Evolutionary conservation across 2,888 invertebrate species (phyloP).

Genomic region (Xylota sylvarum): DNA sequence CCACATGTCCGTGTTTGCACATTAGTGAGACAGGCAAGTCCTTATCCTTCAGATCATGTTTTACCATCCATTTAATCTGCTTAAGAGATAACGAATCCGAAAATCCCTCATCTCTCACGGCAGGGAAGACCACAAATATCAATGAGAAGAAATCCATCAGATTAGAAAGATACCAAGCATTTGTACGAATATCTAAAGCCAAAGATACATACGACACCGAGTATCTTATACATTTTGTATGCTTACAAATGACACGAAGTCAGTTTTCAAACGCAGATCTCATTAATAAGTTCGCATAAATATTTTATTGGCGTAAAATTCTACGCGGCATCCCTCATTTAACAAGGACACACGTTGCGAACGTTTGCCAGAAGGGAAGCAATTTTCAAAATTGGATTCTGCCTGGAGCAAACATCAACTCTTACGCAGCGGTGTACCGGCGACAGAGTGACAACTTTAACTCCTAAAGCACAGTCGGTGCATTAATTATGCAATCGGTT

Average conservation of each 20-base stretch:
- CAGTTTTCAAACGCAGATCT: slow-evolving; percentile 51
- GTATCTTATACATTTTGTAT: slow-evolving; percentile 39
- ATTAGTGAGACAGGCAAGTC: slow-evolving; percentile 41
- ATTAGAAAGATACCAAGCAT: slow-evolving; percentile 7
- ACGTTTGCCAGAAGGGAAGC: slow-evolving; percentile 17
- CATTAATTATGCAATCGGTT: slow-evolving; percentile 65
- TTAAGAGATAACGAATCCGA: slow-evolving; percentile 58
- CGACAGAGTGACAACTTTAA: slow-evolving; percentile 33
- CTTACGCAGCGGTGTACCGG: neutral
- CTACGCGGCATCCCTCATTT: slow-evolving; percentile 35
- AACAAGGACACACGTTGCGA: slow-evolving; percentile 27
- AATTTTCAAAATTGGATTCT: slow-evolving; percentile 67
- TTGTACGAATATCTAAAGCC: neutral
- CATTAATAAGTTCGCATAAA: slow-evolving; percentile 65
- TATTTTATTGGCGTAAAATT: slow-evolving; percentile 64
- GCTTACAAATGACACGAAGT: slow-evolving; percentile 47
- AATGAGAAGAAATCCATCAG: slow-evolving; percentile 36
- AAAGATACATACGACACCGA: slow-evolving; percentile 15
- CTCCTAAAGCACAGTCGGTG: slow-evolving; percentile 47
- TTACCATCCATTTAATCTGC: slow-evolving; percentile 63
- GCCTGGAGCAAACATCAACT: slow-evolving; percentile 3
- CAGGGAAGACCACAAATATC: slow-evolving; percentile 2
- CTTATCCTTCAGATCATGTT: slow-evolving; percentile 41
- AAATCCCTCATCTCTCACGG: neutral
- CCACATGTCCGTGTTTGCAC: slow-evolving; percentile 52